Conservation (phyloP, 2,797 vertebrate genomes). For the Ataeniobius toweri region DNA sequence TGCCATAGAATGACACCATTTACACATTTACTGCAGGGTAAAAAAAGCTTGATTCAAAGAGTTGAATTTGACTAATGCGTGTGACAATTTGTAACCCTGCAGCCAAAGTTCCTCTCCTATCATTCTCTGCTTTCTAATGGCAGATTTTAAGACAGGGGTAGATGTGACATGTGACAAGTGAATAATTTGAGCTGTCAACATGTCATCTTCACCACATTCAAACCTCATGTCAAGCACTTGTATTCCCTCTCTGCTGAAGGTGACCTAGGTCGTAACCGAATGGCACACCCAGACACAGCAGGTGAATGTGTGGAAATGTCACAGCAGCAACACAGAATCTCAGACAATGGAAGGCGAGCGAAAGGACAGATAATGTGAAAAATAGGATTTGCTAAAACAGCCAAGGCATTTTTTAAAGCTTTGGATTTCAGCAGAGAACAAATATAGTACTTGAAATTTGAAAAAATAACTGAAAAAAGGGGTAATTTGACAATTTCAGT, state of each 20-base stretch:
- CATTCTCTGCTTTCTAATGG: slow-evolving; percentile 66
- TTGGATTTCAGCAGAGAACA: background rate
- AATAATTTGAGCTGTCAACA: slow-evolving; percentile 79
- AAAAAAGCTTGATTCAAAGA: slow-evolving; percentile 44
- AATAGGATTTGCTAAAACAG: background rate
- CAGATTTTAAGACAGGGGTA: slow-evolving; percentile 62
- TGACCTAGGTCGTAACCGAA: slow-evolving; percentile 71
- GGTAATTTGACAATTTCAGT: background rate
- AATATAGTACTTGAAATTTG: background rate
- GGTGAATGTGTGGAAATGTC: slow-evolving; percentile 64
- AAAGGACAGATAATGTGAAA: slow-evolving; percentile 1
- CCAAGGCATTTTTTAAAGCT: background rate
- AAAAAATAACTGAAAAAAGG: background rate
- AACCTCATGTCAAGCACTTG: slow-evolving; percentile 54
- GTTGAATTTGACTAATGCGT: slow-evolving; percentile 50
- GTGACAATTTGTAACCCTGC: slow-evolving; percentile 63
- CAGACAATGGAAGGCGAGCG: slow-evolving; percentile 16
- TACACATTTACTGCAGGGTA: slow-evolving; percentile 40
- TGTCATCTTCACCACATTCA: slow-evolving; percentile 75
- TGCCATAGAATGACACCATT: slow-evolving; percentile 56
- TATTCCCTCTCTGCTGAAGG: slow-evolving; percentile 63
- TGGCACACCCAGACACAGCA: slow-evolving; percentile 71
- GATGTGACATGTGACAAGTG: slow-evolving; percentile 72
- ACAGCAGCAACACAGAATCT: slow-evolving; percentile 18
- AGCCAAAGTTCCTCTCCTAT: slow-evolving; percentile 48